A percentile compares a stretch with the other conserved stretches of the same genome.
phyloP scores from a whole-genome alignment of 2,888 invertebrate species.

The Archaeoteleia sp. region DNA sequence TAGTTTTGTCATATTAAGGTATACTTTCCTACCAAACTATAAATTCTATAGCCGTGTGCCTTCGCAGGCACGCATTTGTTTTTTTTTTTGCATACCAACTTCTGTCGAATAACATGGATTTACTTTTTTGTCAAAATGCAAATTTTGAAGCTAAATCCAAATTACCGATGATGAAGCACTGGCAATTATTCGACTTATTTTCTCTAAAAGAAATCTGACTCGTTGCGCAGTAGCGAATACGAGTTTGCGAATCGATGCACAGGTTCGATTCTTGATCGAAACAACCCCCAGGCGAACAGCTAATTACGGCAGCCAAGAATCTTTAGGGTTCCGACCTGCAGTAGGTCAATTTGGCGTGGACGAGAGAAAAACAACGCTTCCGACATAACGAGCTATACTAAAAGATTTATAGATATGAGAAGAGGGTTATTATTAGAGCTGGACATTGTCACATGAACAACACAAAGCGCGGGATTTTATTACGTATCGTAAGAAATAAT shows the following conservation, averaged over 20 bases:
- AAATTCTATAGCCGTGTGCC: conserved; percentile 30
- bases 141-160: too few species aligned
- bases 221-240: conserved; percentile 9
- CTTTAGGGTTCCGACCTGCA: conserved; percentile 19
- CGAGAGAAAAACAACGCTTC: conserved; percentile 31
- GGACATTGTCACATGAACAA: conserved; percentile 19
- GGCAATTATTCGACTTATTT: not conserved
- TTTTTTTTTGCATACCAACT: conserved; percentile 22
- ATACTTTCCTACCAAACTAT: conserved; percentile 31
- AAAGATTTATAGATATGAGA: conserved; percentile 46
- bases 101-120: conserved; percentile 24
- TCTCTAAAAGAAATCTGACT: not conserved
- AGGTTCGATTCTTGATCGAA: conserved; percentile 72
- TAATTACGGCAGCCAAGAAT: conserved; percentile 64
- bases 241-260: conserved; percentile 68
- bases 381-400: not conserved
- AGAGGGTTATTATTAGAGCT: conserved; percentile 11
- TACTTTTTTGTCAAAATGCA: conserved; percentile 17
- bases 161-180: too few species aligned
- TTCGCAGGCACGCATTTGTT: conserved; percentile 7
- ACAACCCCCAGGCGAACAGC: conserved; percentile 68
- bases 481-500: too few species aligned
- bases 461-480: not conserved
- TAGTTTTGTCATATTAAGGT: conserved; percentile 49
- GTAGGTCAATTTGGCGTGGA: conserved; percentile 51